A percentile compares a stretch with the other conserved stretches of the same genome.
Evolutionary conservation across 1,140 invertebrate species (phyloP).

Genomic region (Pseudoatta argentina): DNA sequence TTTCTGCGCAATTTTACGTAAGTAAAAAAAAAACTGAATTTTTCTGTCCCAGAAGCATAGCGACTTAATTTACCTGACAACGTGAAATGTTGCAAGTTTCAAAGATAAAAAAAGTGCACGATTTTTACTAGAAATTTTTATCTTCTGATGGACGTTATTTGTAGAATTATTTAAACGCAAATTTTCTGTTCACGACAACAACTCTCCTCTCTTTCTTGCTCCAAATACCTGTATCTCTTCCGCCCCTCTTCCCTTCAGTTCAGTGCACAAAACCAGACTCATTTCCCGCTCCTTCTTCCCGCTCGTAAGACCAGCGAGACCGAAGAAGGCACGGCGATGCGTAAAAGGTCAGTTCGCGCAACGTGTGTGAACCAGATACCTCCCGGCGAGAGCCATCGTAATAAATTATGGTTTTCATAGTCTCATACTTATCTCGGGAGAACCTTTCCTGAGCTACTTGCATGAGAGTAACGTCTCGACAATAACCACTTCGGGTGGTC

Average conservation of each 20-base stretch:
- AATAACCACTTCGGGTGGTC: not conserved
- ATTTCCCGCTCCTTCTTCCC: conserved; percentile 41
- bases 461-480: conserved; percentile 63
- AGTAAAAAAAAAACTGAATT: not conserved
- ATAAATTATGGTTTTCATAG: conserved; percentile 85
- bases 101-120: not conserved
- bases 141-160: not conserved
- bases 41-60: not conserved
- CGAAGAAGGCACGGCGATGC: conserved; percentile 65
- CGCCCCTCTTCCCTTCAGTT: not conserved
- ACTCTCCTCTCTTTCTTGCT: conserved; percentile 6
- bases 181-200: not conserved
- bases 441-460: conserved; percentile 73
- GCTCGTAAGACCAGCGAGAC: conserved; percentile 32
- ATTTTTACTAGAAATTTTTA: not conserved
- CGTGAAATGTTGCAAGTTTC: not conserved
- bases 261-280: conserved; percentile 36
- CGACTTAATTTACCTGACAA: not conserved
- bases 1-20: not conserved
- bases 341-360: conserved; percentile 68
- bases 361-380: conserved; percentile 81
- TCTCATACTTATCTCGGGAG: conserved; percentile 80
- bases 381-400: conserved; percentile 79
- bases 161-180: not conserved
- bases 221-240: conserved; percentile 20